phyloP scores from a whole-genome alignment of 2,113 vertebrate species.

The Smithornis capensis region DNA sequence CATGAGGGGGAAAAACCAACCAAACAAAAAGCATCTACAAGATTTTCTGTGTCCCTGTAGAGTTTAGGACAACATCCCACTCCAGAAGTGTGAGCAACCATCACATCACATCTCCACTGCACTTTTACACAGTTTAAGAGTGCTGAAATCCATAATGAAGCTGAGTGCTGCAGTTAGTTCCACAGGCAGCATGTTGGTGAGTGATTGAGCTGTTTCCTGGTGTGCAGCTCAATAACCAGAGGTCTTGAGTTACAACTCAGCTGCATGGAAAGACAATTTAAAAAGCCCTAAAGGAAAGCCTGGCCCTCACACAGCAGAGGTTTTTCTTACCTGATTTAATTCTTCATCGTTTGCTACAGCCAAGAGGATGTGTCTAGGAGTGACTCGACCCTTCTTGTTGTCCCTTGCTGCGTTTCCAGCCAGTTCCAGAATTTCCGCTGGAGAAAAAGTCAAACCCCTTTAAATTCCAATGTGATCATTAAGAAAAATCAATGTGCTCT shows the following conservation, averaged over 20 bases:
- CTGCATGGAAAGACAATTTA: conserved; percentile 16
- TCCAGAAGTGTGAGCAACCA: neutral
- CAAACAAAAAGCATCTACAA: neutral
- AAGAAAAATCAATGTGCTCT: neutral
- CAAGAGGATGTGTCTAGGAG: conserved; percentile 94
- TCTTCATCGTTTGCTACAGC: conserved; percentile 98
- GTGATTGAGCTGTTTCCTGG: neutral
- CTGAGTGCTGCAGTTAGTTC: neutral
- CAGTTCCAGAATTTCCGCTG: conserved; percentile 97
- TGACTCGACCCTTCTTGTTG: conserved; percentile 98
- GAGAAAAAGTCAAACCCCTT: neutral
- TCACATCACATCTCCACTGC: neutral
- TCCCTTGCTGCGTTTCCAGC: conserved; percentile 97
- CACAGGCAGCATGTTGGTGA: neutral
- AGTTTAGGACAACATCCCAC: neutral
- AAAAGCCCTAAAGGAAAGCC: conserved; percentile 24
- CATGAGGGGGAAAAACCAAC: neutral
- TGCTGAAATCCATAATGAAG: neutral
- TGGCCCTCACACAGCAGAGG: neutral
- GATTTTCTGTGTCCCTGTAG: neutral
- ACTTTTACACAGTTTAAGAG: neutral
- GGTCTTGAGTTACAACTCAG: conserved; percentile 24
- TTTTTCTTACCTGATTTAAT: conserved; percentile 89
- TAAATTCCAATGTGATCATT: neutral
- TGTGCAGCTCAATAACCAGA: neutral